Evolutionary conservation across 1,140 invertebrate species (phyloP).

Genomic region (Solenopsis invicta): DNA sequence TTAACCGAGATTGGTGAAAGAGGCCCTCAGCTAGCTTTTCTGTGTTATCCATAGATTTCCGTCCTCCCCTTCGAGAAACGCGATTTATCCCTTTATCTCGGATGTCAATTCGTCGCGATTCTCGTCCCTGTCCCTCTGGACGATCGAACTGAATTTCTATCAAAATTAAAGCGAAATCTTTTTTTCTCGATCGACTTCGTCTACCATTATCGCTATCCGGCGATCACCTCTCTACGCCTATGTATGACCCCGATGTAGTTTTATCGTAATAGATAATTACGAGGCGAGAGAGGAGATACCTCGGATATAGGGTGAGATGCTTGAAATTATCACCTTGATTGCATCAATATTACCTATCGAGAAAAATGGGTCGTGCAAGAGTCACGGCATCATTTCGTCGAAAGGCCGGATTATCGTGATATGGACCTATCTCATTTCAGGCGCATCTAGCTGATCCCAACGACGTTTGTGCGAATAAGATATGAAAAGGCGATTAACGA

Average conservation of each 20-base stretch:
- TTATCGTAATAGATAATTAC: conserved; percentile 13
- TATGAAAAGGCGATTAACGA: neutral
- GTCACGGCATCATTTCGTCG: neutral
- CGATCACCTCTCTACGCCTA: conserved; percentile 17
- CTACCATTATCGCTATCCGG: neutral
- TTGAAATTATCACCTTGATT: conserved; percentile 17
- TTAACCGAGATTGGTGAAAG: too few relatives aligned
- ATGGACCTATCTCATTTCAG: neutral
- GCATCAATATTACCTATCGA: neutral
- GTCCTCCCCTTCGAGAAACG: neutral
- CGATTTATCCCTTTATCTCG: neutral
- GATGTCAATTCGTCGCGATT: too few relatives aligned
- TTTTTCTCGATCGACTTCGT: neutral
- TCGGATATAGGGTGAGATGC: conserved; percentile 37
- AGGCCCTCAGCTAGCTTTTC: too few relatives aligned
- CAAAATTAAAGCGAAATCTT: neutral
- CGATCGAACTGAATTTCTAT: neutral
- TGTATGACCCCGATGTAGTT: conserved; percentile 24
- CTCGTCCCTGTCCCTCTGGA: neutral
- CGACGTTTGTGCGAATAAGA: neutral
- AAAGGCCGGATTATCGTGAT: neutral
- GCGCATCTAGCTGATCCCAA: neutral
- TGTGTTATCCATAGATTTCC: neutral
- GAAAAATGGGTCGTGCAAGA: neutral
- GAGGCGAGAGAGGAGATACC: neutral